Evolutionary conservation across 2,888 invertebrate species (phyloP).

Genomic region (Rotaria sp.): DNA sequence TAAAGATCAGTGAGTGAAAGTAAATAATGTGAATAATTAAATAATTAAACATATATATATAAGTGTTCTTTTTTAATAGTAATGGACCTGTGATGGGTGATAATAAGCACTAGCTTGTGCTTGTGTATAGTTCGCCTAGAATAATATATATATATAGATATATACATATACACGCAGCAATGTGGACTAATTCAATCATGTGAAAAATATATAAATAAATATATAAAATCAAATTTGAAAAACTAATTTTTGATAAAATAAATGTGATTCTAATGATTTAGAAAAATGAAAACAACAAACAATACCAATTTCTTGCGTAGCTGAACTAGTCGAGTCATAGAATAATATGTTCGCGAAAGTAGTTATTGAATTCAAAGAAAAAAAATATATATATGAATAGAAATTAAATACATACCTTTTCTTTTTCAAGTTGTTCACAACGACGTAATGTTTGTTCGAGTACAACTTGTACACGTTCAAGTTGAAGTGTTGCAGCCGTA

Average conservation of each 20-base stretch:
- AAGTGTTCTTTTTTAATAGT: neutral
- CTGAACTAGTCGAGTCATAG: slow-evolving; percentile 15
- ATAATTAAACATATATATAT: neutral
- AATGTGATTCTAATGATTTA: neutral
- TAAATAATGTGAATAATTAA: neutral
- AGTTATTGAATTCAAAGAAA: neutral
- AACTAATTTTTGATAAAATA: neutral
- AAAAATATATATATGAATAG: neutral
- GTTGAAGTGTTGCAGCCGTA: neutral
- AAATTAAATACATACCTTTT: slow-evolving; percentile 16
- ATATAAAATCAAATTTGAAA: neutral
- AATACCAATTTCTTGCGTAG: slow-evolving; percentile 27
- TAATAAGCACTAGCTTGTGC: neutral
- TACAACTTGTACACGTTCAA: neutral
- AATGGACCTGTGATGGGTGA: slow-evolving; percentile 1
- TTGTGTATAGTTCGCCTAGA: neutral
- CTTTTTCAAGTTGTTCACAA: slow-evolving; percentile 13
- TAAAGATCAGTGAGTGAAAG: neutral
- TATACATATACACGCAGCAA: neutral
- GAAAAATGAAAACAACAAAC: neutral
- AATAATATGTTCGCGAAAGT: neutral
- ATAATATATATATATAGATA: no score
- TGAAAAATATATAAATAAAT: neutral
- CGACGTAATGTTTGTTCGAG: slow-evolving; percentile 1
- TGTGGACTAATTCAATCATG: neutral